Evolutionary conservation across 30 jellyfish, hydroid and myxozoan species (phyloP).

Genomic region (Hydractinia echinata): DNA sequence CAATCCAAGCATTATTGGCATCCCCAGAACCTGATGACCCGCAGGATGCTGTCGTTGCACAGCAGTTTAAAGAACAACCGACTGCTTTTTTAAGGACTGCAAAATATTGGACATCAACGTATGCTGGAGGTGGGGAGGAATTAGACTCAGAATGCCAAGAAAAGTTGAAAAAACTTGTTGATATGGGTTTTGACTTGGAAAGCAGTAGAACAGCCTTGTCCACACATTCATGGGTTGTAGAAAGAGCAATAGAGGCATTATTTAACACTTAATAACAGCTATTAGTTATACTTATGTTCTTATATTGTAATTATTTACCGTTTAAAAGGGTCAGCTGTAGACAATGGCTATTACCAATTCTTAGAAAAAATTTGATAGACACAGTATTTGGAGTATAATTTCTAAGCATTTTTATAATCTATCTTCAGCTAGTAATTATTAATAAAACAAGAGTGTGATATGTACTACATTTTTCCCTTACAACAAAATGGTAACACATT

Average conservation of each 20-base stretch:
- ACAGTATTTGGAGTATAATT: too few species aligned
- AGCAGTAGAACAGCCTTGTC: slow-evolving; percentile 87
- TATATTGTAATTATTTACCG: too few species aligned
- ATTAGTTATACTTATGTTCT: neutral
- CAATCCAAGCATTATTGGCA: slow-evolving; percentile 86
- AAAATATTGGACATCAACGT: slow-evolving; percentile 72
- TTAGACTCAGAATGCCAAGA: slow-evolving; percentile 52
- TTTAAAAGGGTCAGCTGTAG: neutral
- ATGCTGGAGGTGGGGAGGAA: slow-evolving; percentile 72
- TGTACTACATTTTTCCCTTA: too few species aligned
- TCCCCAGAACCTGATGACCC: slow-evolving; percentile 99
- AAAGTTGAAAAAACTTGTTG: slow-evolving; percentile 67
- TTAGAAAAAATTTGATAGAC: neutral
- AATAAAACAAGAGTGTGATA: too few species aligned
- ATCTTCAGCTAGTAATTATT: too few species aligned
- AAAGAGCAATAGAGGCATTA: slow-evolving; percentile 81
- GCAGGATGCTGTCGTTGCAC: slow-evolving; percentile 98
- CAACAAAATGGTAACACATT: too few species aligned
- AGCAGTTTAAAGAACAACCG: slow-evolving; percentile 65
- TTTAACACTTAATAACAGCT: slow-evolving; percentile 34
- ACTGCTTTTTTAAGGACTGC: slow-evolving; percentile 68
- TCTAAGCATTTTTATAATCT: too few species aligned
- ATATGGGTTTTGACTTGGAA: slow-evolving; percentile 93
- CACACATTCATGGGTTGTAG: slow-evolving; percentile 82
- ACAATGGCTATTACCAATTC: neutral